Percentiles rank a stretch among this genome's conserved stretches.
These are phyloP conservation scores for Apantesis nais DNA, from an alignment of 2,888 invertebrate genomes.

Conservation along the genomic window DNA sequence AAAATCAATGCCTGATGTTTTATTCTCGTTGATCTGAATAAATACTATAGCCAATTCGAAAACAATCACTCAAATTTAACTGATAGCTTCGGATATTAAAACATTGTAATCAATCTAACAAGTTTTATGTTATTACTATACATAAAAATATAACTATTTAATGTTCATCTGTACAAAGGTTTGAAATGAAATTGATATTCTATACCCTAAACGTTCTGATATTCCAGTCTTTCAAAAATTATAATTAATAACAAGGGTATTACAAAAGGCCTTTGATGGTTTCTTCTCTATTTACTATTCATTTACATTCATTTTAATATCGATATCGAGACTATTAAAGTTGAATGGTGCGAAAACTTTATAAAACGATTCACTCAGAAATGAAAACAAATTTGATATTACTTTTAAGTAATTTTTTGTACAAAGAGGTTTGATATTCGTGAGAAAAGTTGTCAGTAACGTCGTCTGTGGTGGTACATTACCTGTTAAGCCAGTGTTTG, in stretches of 20 bases:
- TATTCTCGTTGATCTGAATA: too few species aligned
- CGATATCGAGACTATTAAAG: neutral
- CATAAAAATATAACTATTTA: too few species aligned
- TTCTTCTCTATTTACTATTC: neutral
- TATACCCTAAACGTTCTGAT: too few species aligned
- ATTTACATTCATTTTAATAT: neutral
- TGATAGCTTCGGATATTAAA: too few species aligned
- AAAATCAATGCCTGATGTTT: too few species aligned
- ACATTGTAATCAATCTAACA: too few species aligned
- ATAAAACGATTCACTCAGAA: neutral
- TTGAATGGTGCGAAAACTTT: neutral
- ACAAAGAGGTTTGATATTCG: neutral
- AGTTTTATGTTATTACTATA: too few species aligned
- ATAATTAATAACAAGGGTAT: neutral
- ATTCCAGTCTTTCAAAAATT: too few species aligned
- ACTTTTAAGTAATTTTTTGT: neutral
- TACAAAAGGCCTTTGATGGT: neutral
- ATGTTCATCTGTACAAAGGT: too few species aligned
- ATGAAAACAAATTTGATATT: neutral
- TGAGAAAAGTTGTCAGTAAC: slow-evolving; percentile 1
- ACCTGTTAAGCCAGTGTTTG: slow-evolving; percentile 10
- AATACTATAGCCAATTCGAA: too few species aligned
- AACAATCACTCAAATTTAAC: too few species aligned
- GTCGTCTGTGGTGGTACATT: slow-evolving; percentile 6
- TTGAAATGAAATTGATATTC: too few species aligned